A percentile compares a stretch with the other conserved stretches of the same genome.
These are phyloP conservation scores for Vanessa atalanta DNA, from an alignment of 1,140 invertebrate genomes.

Conservation along the genomic window DNA sequence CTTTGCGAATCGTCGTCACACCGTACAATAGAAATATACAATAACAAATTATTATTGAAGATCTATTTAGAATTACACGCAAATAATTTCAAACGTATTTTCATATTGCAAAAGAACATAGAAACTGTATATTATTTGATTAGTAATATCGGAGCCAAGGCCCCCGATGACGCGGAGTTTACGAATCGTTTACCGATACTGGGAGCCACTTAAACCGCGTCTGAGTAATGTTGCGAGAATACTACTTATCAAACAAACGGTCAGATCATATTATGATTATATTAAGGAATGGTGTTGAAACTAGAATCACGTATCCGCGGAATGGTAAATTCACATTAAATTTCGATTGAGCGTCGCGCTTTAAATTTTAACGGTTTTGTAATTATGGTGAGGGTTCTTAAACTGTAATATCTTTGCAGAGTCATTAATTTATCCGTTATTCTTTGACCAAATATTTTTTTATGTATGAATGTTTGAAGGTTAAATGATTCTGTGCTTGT, in stretches of 20 bases:
- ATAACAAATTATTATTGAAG: conserved; percentile 18
- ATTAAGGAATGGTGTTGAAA: conserved; percentile 1
- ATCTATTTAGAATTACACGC: conserved; percentile 19
- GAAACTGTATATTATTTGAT: conserved; percentile 36
- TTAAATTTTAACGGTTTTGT: too few species aligned
- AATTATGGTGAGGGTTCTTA: too few species aligned
- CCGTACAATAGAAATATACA: not conserved
- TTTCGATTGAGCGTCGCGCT: too few species aligned
- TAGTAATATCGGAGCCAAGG: conserved; percentile 42
- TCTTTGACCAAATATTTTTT: too few species aligned
- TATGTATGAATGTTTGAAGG: too few species aligned
- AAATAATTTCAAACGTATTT: not conserved
- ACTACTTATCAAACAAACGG: conserved; percentile 35
- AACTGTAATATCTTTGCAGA: too few species aligned
- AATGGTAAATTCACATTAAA: too few species aligned
- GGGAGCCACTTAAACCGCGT: conserved; percentile 34
- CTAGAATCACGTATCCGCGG: not conserved
- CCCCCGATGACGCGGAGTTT: conserved; percentile 37
- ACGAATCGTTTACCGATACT: conserved; percentile 35
- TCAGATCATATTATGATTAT: conserved; percentile 4
- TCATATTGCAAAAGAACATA: conserved; percentile 24
- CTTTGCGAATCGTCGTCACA: too few species aligned
- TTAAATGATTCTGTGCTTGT: too few species aligned
- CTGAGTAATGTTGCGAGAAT: conserved; percentile 46
- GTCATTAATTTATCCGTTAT: too few species aligned